Conservation (phyloP, 2,797 vertebrate genomes). For the Pelobates cultripes region DNA sequence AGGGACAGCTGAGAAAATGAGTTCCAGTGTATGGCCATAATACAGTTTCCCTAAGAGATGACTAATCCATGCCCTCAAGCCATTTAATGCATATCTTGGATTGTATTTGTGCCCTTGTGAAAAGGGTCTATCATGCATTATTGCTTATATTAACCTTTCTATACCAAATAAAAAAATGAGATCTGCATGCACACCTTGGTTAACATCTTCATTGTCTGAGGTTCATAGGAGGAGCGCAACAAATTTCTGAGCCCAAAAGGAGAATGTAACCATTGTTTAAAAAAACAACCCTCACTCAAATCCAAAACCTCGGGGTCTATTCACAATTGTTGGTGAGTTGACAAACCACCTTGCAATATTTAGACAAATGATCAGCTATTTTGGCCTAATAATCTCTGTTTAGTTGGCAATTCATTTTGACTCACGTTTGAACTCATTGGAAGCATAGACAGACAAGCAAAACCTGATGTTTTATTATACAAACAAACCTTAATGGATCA, state of each 20-base stretch:
- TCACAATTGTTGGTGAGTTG: too few relatives aligned
- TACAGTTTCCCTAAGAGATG: slow-evolving; percentile 8
- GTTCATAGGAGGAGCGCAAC: background rate
- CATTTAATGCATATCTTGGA: slow-evolving; percentile 8
- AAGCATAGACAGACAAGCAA: too few relatives aligned
- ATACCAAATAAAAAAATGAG: slow-evolving; percentile 9
- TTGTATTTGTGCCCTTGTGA: slow-evolving; percentile 21
- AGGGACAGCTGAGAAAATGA: slow-evolving; percentile 7
- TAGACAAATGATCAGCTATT: too few relatives aligned
- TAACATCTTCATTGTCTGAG: background rate
- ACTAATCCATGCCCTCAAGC: slow-evolving; percentile 6
- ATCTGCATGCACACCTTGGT: slow-evolving; percentile 28
- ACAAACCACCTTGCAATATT: too few relatives aligned
- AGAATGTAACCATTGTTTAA: background rate
- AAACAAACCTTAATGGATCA: too few relatives aligned
- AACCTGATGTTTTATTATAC: too few relatives aligned
- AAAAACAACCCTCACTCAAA: background rate
- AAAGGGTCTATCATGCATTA: slow-evolving; percentile 28
- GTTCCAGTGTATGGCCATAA: background rate
- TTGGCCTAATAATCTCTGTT: too few relatives aligned
- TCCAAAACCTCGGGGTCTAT: too few relatives aligned
- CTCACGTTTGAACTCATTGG: too few relatives aligned
- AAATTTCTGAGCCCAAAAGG: background rate
- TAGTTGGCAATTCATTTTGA: too few relatives aligned
- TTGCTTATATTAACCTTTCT: slow-evolving; percentile 50